Percentiles rank a stretch among this genome's conserved stretches.
These are phyloP conservation scores for Thripadectes ignobilis DNA, from an alignment of 2,797 vertebrate species.

Conservation along the genomic window DNA sequence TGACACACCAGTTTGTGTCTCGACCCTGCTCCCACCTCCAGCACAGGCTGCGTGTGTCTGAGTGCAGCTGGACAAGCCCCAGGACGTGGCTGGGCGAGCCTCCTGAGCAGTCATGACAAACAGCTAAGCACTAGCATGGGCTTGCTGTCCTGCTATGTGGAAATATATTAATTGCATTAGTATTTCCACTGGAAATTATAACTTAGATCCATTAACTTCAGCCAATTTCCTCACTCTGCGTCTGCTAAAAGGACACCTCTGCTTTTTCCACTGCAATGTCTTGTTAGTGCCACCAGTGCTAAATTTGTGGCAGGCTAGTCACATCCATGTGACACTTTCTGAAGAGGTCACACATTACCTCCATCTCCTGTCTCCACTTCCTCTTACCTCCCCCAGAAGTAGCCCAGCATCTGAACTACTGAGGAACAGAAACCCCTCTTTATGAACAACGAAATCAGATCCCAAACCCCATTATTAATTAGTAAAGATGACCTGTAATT, in stretches of 20 bases:
- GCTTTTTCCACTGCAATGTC: conserved; percentile 42
- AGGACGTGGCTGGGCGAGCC: background rate
- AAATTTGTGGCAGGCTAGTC: background rate
- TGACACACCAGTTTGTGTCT: background rate
- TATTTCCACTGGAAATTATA: conserved; percentile 63
- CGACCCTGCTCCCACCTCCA: background rate
- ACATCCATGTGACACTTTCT: background rate
- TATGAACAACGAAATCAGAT: background rate
- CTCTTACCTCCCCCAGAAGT: background rate
- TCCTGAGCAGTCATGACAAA: background rate
- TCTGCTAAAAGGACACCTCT: conserved; percentile 38
- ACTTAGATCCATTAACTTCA: background rate
- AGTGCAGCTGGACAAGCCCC: background rate
- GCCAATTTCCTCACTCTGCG: background rate
- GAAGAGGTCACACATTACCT: background rate
- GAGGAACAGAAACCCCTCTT: background rate
- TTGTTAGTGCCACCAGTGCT: background rate
- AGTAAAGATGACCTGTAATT: background rate
- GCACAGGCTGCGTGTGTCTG: background rate
- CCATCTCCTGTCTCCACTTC: background rate
- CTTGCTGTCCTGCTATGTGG: background rate
- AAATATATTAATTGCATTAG: conserved; percentile 28
- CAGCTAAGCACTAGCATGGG: background rate
- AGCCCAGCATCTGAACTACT: background rate
- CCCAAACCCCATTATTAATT: background rate